A percentile compares a stretch with the other conserved stretches of the same genome.
Conservation (phyloP, 2,113 vertebrate genomes). For the Rhynchomys soricoides region DNA sequence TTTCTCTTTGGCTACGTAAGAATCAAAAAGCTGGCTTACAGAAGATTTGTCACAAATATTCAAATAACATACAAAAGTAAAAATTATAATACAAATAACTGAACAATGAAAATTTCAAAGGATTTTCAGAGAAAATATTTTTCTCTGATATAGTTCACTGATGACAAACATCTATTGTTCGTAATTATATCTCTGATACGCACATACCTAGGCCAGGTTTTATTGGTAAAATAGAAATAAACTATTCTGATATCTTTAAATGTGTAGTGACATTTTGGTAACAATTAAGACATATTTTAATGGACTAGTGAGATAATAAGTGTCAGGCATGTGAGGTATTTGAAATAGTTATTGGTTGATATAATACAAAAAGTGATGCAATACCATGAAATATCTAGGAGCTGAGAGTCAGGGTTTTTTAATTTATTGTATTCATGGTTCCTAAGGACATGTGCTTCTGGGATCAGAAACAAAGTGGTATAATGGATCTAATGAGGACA, state of each 20-base stretch:
- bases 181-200: background rate
- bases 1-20: background rate
- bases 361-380: too few relatives aligned
- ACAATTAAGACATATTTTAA: background rate
- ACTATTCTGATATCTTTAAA: background rate
- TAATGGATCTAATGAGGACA: conserved; percentile 15
- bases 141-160: background rate
- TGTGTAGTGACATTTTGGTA: background rate
- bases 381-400: too few relatives aligned
- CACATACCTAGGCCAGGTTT: background rate
- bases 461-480: background rate
- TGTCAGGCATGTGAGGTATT: background rate
- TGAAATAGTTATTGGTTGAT: background rate
- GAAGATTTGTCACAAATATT: background rate
- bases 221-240: background rate
- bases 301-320: background rate
- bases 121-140: background rate
- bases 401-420: background rate
- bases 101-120: background rate
- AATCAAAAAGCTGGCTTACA: background rate
- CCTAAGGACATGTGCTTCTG: background rate
- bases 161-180: background rate
- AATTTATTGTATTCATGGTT: background rate
- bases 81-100: background rate
- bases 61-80: background rate